Base-by-base conservation (phyloP, 2,888 invertebrate species). In the Drosophila kambysellisi region DNA sequence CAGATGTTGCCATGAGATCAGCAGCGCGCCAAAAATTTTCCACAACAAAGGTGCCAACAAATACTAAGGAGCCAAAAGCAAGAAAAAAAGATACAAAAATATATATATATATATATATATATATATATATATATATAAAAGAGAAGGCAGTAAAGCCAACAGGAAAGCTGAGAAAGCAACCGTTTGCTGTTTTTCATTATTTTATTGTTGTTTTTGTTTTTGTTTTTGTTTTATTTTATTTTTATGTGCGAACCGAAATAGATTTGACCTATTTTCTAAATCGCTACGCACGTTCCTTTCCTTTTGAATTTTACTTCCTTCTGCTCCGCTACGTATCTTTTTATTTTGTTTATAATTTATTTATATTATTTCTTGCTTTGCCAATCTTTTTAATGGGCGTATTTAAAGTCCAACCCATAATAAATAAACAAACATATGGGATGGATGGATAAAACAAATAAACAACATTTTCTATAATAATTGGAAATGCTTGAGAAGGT, bases 181-280 rank as follows among this genome's bases (percentile, higher is more conserved):
- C 56, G 79, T 66, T 81, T 81, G 81, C 74, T 53, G 79, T 46
- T 69, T 79, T 74, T 64, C 59, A 67, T 70, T 81, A 77, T 79
- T 79, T 73, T 64, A 39, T 39, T 79, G 70, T 77, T 66, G 62
- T 62, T 57, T 29, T 62, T 32, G 8, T 29, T 46, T 25, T 32
- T 51, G 48, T 9, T 37, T 41, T 41, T 8, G 11, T 46, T 43
- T 17, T 68, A 35, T 70, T 63, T 79, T 82, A 72, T 85, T 77
- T 75, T 71, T 60, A 79, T 59, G 64, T 39, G 29, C 58, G 3
- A 25, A 64, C 71, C 58, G 59, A 89, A 85, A 89, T 85, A 85
- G 90, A 89, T 89, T 85, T 85, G 84, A 85, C 84, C 84, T 70
- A 85, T 85, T 85, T 85, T 89, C 71, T 5, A 50, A 81, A 78